Percentiles rank a stretch among this genome's conserved stretches.
Evolutionary conservation across 2,888 invertebrate genomes (phyloP).

Genomic region (Stenotaenia linearis): DNA sequence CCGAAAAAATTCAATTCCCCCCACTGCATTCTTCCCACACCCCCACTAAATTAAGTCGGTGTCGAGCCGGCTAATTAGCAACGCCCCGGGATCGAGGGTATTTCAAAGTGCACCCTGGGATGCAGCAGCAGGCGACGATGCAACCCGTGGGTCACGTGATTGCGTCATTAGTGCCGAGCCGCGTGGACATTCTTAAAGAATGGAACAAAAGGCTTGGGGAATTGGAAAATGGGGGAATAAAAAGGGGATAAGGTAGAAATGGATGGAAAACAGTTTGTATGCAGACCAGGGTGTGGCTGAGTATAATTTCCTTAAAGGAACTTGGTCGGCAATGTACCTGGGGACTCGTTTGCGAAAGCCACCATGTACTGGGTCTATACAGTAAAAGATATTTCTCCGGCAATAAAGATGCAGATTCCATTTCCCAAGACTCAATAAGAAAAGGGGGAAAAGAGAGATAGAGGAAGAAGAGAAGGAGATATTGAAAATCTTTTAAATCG

Average conservation of each 20-base stretch:
- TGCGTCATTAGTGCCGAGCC: background rate
- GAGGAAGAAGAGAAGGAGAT: background rate
- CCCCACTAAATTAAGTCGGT: background rate
- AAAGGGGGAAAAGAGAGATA: background rate
- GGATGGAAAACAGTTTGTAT: background rate
- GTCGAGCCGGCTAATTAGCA: slow-evolving; percentile 11
- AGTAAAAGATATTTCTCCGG: background rate
- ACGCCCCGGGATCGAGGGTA: slow-evolving; percentile 4
- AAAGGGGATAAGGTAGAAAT: background rate
- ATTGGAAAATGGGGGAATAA: background rate
- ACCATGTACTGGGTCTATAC: background rate
- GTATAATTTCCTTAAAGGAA: slow-evolving; percentile 11
- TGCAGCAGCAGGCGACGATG: slow-evolving; percentile 1
- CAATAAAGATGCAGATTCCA: slow-evolving; percentile 9
- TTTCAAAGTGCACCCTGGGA: slow-evolving; percentile 19
- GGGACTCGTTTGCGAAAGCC: slow-evolving; percentile 7
- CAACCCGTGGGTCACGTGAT: background rate
- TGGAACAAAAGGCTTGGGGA: background rate
- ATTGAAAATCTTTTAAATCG: slow-evolving; percentile 7
- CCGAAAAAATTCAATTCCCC: background rate
- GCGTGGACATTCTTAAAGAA: background rate
- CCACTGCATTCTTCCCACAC: background rate
- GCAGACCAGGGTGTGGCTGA: background rate
- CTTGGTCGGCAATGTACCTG: background rate
- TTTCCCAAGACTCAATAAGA: slow-evolving; percentile 7